Evolutionary conservation across 2,888 invertebrate genomes (phyloP).

Genomic region (Thymelicus acteon): DNA sequence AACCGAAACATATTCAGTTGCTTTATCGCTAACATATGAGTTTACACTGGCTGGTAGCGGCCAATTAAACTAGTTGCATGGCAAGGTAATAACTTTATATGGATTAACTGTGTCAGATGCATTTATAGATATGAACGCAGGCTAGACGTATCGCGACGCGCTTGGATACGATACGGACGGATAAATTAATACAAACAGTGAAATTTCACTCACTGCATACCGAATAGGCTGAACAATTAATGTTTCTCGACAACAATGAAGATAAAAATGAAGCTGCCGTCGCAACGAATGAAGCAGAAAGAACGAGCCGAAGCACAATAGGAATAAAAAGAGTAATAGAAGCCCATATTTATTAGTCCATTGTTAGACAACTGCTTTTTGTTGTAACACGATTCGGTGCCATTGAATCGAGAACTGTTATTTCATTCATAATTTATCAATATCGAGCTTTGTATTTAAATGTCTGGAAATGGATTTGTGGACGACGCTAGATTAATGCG

Average conservation of each 20-base stretch:
- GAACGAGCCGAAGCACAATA: slow-evolving; percentile 56
- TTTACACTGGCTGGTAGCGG: slow-evolving; percentile 72
- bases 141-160: slow-evolving; percentile 34
- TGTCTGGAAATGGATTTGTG: slow-evolving; percentile 67
- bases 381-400: slow-evolving; percentile 68
- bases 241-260: slow-evolving; percentile 59
- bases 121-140: slow-evolving; percentile 63
- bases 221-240: slow-evolving; percentile 52
- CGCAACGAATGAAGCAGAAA: slow-evolving; percentile 62
- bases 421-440: slow-evolving; percentile 80
- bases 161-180: slow-evolving; percentile 49
- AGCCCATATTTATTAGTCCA: slow-evolving; percentile 77
- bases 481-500: slow-evolving; percentile 68
- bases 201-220: slow-evolving; percentile 31
- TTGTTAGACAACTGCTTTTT: slow-evolving; percentile 72
- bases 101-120: slow-evolving; percentile 77
- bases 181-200: slow-evolving; percentile 61
- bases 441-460: slow-evolving; percentile 78
- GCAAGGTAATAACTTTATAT: slow-evolving; percentile 78
- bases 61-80: slow-evolving; percentile 75
- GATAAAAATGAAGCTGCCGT: slow-evolving; percentile 56
- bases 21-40: slow-evolving; percentile 72
- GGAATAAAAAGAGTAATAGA: slow-evolving; percentile 63
- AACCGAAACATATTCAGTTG: slow-evolving; percentile 70
- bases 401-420: slow-evolving; percentile 66